Base-by-base conservation (phyloP, 1,140 invertebrate genomes). In the Hylaeus anthracinus region DNA sequence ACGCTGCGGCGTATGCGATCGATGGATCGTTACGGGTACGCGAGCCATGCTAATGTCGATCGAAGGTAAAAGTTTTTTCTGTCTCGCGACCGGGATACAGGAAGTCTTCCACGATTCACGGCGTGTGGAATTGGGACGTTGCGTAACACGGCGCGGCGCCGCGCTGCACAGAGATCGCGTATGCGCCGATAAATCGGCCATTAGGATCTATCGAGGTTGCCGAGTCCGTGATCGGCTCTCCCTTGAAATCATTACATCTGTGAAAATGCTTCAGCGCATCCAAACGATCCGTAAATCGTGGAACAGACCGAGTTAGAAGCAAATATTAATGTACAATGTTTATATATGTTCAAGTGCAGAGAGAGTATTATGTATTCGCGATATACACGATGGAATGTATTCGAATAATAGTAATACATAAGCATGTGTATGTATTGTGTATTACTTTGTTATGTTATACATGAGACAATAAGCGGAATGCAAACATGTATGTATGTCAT, bases 21-120 rank as follows among this genome's bases (percentile, higher is more conserved):
- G 48, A 60, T 43, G 55, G 39, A 72, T 74, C 72, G 85, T 82
- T 83, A 79, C 67, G 63, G 72, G 15, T 26, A 53, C 67, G 72
- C 53, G 71, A 72, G 76, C 74, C 58, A 86, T 83, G 81, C 81
- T 74, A 82, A 87, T 78, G 76, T 26, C 85, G 85, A 80, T 80
- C 73, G 85, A 87, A 87, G 85, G 84, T 87, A 86, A 87, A 83
- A 83, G 77, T 83, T 86, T 87, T 86, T 86, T 86, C 74, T 77
- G 82, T 84, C 82, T 84, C 80, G 72, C 74, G 75, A 70, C 75
- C 72, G 70, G 84, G 60, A 56, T 72, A 51, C 78, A 58, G 78
- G 48, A 72, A 84, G 67, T 77, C 67, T 69, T 77, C 65, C 65
- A 63, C n/a, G 65, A 63, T 73, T 82, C 74, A 14, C 70, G 48